phyloP scores from a whole-genome alignment of 2,797 vertebrate species.

The Bucorvus abyssinicus region DNA sequence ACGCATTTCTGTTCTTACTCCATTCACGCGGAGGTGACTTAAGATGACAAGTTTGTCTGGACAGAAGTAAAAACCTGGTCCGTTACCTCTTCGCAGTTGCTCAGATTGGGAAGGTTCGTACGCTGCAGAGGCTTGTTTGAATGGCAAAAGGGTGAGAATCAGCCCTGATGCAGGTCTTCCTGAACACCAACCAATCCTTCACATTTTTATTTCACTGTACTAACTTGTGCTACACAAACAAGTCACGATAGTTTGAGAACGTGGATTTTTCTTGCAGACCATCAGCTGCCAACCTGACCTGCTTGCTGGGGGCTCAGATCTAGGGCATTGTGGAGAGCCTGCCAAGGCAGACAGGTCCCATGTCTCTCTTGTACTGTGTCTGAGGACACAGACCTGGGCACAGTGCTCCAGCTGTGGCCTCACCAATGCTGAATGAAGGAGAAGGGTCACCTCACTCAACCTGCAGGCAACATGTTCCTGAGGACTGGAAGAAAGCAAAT shows the following conservation, averaged over 20 bases:
- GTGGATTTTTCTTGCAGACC: background rate
- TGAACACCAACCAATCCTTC: background rate
- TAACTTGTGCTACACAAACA: background rate
- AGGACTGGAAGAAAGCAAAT: background rate
- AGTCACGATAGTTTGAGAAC: background rate
- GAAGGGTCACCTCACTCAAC: background rate
- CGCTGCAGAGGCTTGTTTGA: background rate
- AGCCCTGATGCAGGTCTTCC: background rate
- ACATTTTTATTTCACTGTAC: background rate
- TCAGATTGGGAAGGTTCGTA: background rate
- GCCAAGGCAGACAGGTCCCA: background rate
- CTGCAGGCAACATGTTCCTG: background rate
- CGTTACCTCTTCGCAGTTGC: background rate
- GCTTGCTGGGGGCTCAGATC: background rate
- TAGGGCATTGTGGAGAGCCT: background rate
- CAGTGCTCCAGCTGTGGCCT: background rate
- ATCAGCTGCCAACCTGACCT: background rate
- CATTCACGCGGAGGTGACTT: background rate
- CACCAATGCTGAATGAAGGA: background rate
- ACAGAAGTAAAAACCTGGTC: background rate
- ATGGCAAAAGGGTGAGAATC: background rate
- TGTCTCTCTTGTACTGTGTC: no score
- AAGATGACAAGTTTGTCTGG: background rate
- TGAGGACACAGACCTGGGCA: background rate
- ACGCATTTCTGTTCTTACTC: background rate